phyloP scores from a whole-genome alignment of 2,888 invertebrate genomes.

The Allolobophora icterica region DNA sequence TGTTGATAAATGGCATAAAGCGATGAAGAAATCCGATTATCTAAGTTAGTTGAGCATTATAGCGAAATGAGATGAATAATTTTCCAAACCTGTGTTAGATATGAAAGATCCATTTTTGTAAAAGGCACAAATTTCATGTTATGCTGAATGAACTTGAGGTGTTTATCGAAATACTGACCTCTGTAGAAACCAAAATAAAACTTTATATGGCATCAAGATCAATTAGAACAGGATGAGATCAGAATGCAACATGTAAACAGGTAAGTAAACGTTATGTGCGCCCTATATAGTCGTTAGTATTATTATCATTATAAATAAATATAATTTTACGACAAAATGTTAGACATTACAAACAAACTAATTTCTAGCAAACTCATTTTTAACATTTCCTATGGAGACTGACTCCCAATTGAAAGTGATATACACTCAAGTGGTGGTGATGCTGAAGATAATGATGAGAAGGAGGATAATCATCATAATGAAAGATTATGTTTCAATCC shows the following conservation, averaged over 20 bases:
- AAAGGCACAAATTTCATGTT: constrained; percentile 89
- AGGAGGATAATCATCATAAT: neutral
- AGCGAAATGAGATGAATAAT: neutral
- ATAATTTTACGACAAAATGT: neutral
- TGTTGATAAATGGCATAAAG: neutral
- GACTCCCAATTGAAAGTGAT: neutral
- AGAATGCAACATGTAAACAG: neutral
- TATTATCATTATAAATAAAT: too few relatives aligned
- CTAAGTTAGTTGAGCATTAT: neutral
- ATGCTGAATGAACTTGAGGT: constrained; percentile 89
- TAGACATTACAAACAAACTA: neutral
- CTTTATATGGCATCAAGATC: neutral
- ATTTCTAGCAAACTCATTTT: neutral
- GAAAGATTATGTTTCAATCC: neutral
- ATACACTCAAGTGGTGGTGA: too few relatives aligned
- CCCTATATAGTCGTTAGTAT: too few relatives aligned
- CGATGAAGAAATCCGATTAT: neutral
- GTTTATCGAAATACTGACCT: constrained; percentile 94
- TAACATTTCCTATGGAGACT: neutral
- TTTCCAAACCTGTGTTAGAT: constrained; percentile 78
- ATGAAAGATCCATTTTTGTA: constrained; percentile 84
- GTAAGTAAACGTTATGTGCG: neutral
- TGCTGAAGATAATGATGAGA: neutral
- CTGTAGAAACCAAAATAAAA: constrained; percentile 67
- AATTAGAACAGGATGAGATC: too few relatives aligned